Evolutionary conservation across 1,140 invertebrate genomes (phyloP).

Genomic region (Limonius californicus): DNA sequence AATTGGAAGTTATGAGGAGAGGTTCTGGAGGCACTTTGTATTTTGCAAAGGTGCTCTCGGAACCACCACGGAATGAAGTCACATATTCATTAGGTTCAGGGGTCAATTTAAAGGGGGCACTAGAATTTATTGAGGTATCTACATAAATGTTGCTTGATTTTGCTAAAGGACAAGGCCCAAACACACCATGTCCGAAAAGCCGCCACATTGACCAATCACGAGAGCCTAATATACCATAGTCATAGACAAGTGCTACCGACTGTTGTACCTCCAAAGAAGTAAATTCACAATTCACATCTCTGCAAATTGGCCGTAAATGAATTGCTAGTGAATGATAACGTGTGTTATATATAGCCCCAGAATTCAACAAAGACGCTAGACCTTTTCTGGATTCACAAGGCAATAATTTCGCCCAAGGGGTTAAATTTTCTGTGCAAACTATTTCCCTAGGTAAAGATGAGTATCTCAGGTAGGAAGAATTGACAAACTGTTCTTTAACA

Average conservation of each 20-base stretch:
- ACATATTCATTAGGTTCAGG: constrained; percentile 55
- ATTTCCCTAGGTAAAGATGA: constrained; percentile 89
- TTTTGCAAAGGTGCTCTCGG: constrained; percentile 60
- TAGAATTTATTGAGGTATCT: constrained; percentile 67
- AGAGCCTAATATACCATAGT: constrained; percentile 60
- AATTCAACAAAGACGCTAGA: constrained; percentile 82
- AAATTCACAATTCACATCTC: constrained; percentile 57
- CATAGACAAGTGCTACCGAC: constrained; percentile 82
- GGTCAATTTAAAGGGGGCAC: constrained; percentile 55
- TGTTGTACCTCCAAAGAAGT: constrained; percentile 74
- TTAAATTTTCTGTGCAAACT: constrained; percentile 97
- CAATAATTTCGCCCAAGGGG: constrained; percentile 95
- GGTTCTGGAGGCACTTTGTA: constrained; percentile 62
- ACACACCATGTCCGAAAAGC: constrained; percentile 80
- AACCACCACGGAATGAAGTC: constrained; percentile 63
- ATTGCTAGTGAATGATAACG: constrained; percentile 90
- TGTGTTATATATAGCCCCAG: constrained; percentile 86
- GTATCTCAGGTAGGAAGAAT: constrained; percentile 67
- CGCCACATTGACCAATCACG: constrained; percentile 82
- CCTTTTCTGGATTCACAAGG: constrained; percentile 88
- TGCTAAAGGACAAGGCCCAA: constrained; percentile 75
- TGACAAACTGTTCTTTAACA: constrained; percentile 50
- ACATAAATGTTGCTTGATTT: constrained; percentile 75
- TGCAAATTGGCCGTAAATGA: constrained; percentile 78
- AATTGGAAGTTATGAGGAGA: constrained; percentile 65